Evolutionary conservation across 2,797 vertebrate genomes (phyloP).

Genomic region (Pangasius larnaudii): DNA sequence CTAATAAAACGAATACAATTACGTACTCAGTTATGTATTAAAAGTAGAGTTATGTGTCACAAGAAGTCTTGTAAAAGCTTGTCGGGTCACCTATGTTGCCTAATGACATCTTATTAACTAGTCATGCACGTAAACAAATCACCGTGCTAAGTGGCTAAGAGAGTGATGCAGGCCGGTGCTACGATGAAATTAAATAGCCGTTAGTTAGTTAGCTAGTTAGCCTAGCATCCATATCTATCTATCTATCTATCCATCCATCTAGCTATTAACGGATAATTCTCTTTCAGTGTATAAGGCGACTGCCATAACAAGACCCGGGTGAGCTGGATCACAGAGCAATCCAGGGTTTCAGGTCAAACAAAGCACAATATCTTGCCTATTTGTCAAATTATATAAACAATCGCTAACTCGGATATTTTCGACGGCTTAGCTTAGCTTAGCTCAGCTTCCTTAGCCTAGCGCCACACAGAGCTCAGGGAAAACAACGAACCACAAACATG

Average conservation of each 20-base stretch:
- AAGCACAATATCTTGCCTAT: too few relatives aligned
- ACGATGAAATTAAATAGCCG: not conserved
- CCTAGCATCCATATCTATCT: constrained; percentile 2
- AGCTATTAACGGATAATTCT: not conserved
- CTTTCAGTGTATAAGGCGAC: not conserved
- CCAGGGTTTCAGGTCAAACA: not conserved
- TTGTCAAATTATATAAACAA: not conserved
- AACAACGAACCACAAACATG: constrained; percentile 35
- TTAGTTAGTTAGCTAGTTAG: constrained; percentile 1
- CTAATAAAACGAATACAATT: not conserved
- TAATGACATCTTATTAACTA: not conserved
- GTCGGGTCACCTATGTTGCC: not conserved
- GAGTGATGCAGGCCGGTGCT: constrained; percentile 6
- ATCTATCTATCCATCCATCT: not conserved
- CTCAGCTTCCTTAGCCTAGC: constrained; percentile 34
- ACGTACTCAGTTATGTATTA: not conserved
- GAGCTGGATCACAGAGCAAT: not conserved
- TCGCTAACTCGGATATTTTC: not conserved
- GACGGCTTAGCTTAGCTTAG: not conserved
- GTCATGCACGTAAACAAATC: constrained; percentile 22
- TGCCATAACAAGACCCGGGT: not conserved
- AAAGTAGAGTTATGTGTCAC: too few relatives aligned
- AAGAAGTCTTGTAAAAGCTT: not conserved
- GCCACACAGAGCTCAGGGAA: not conserved
- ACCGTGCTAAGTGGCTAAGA: not conserved